A percentile compares a stretch with the other conserved stretches of the same genome.
Evolutionary conservation across 2,113 vertebrate species (phyloP).

Genomic region (Montifringilla adamsi): DNA sequence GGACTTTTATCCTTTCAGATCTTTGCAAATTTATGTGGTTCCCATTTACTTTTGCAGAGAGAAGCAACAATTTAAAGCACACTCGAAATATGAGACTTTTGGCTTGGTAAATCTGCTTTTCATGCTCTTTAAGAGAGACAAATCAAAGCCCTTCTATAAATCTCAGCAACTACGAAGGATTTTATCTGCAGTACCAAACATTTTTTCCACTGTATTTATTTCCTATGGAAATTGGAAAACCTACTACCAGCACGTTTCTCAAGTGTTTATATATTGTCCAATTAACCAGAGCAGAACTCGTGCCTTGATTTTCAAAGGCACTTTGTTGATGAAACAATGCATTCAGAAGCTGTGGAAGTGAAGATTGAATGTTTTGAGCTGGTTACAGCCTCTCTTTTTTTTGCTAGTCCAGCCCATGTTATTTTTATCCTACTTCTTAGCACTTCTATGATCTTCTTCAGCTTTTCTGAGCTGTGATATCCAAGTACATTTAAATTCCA

Average conservation of each 20-base stretch:
- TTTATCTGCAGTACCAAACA: neutral
- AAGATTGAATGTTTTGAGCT: neutral
- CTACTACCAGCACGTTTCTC: neutral
- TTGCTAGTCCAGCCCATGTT: neutral
- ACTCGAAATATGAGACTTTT: neutral
- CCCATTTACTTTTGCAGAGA: neutral
- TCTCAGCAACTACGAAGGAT: neutral
- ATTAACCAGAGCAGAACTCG: neutral
- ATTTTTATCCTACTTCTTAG: neutral
- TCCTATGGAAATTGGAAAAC: neutral
- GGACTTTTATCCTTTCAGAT: neutral
- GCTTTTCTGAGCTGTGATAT: neutral
- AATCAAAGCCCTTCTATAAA: neutral
- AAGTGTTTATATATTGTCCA: neutral
- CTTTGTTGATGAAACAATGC: neutral
- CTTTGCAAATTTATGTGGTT: neutral
- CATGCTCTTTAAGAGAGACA: neutral
- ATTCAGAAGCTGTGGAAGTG: neutral
- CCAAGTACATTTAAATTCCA: neutral
- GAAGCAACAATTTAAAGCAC: neutral
- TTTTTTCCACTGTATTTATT: neutral
- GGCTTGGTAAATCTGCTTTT: neutral
- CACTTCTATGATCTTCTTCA: neutral
- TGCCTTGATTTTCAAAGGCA: neutral
- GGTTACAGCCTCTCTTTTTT: neutral